Evolutionary conservation across 2,113 vertebrate genomes (phyloP), one percentile per base, ranked within the genome.

Genomic region (Aspiorhynchus laticeps): DNA sequence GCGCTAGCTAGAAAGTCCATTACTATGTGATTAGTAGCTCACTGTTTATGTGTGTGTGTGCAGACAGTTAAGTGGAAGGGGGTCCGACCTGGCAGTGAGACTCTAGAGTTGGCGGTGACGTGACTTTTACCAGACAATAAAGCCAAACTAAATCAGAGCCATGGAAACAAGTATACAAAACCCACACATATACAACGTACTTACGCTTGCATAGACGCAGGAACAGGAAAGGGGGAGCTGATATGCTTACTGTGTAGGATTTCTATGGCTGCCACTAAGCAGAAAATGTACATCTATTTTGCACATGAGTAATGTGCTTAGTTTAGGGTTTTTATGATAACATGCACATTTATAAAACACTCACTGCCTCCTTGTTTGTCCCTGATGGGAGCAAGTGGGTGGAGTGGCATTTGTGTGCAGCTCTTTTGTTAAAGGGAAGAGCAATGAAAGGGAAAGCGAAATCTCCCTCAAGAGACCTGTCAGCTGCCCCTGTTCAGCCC

Each of bases 1-100:
- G 86, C 5, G 21, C 88, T 92, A 56, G 80, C 85, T 88, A 78
- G 69, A 89, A 90, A 92, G 78, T 91, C 85, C 90, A 90, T 93
- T 94, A 93, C 69, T 85, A 88, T 89, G 84, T 88, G 87, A 92
- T 94, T 94, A 91, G 88, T 92, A 86, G 84, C 51, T 65, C 26
- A 89, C 89, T 63, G 36, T 71, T 65, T 74, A 31, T 51, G 67
- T 80, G 75, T 84, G 63, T 79, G 87, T 84, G 73, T 77, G 79
- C 56, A 56, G 12, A 17, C 14, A 33, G 43, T 19, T 19, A 51
- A 15, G 56, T 83, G 65, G 19, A 48, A 51, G 83, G 83, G 48
- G 51, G 76, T 12, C 38, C 61, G 87, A 81, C 73, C 26, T 82
- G 51, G 48, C 78, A 79, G 59, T 36, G 82, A 81, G 87, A 71